A percentile compares a stretch with the other conserved stretches of the same genome.
Conservation (phyloP, 2,113 vertebrate species). For the Isurus oxyrinchus region DNA sequence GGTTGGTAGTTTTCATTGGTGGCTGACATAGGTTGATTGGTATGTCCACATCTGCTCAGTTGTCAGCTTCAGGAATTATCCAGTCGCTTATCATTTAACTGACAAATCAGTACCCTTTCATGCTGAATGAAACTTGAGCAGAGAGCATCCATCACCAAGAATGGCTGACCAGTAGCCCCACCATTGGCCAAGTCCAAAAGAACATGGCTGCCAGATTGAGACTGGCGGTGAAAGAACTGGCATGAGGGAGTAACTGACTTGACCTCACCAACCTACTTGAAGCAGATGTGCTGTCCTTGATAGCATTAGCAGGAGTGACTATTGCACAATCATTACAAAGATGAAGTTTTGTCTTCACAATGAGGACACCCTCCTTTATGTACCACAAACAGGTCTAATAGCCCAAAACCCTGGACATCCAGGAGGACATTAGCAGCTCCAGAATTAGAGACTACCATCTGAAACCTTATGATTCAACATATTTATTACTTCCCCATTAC, state of each 20-base stretch:
- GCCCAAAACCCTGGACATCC: no score
- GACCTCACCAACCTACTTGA: neutral
- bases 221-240: neutral
- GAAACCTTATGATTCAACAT: neutral
- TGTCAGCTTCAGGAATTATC: neutral
- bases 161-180: neutral
- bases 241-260: neutral
- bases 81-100: neutral
- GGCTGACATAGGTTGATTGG: neutral
- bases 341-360: neutral
- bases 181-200: neutral
- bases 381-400: neutral
- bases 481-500: neutral
- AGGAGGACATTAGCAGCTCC: no score
- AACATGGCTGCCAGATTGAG: neutral
- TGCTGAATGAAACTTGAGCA: neutral
- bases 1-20: neutral
- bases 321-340: neutral
- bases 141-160: neutral
- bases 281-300: neutral
- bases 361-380: neutral
- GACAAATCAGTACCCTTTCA: no score
- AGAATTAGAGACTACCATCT: no score
- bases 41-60: neutral
- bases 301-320: neutral